Conservation (phyloP, 1,140 invertebrate species). For the Saccostrea echinata region DNA sequence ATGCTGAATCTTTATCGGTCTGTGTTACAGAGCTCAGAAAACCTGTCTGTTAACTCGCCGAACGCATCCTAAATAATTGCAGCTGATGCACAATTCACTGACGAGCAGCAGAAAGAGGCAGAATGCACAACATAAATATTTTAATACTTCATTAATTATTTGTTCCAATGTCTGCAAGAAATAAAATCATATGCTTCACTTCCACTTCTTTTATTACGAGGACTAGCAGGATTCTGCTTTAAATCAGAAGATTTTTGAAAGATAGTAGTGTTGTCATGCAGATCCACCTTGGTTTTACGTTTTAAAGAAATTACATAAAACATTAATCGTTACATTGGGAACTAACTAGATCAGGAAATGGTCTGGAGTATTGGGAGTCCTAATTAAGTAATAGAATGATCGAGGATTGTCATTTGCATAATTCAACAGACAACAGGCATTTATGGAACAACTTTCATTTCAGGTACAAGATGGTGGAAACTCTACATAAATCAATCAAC, state of each 20-base stretch:
- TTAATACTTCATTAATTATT: slow-evolving; percentile 21
- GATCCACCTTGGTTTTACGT: neutral
- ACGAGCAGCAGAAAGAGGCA: neutral
- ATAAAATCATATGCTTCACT: neutral
- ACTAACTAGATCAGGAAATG: neutral
- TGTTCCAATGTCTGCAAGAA: slow-evolving; percentile 6
- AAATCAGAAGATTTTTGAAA: neutral
- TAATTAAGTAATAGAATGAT: neutral
- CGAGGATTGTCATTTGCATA: neutral
- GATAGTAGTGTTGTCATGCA: neutral
- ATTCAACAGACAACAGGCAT: slow-evolving; percentile 2
- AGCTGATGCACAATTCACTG: neutral
- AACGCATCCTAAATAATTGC: neutral
- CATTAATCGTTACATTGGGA: neutral
- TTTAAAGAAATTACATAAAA: neutral
- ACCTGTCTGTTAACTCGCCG: neutral
- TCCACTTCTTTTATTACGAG: neutral
- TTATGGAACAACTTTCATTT: neutral
- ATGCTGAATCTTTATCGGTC: neutral
- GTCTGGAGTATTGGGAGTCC: neutral
- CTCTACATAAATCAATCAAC: neutral
- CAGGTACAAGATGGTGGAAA: neutral
- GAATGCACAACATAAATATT: neutral
- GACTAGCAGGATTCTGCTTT: neutral
- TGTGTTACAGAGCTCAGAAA: neutral